Conservation (phyloP, 2,113 vertebrate genomes). For the Phoenicopterus ruber region DNA sequence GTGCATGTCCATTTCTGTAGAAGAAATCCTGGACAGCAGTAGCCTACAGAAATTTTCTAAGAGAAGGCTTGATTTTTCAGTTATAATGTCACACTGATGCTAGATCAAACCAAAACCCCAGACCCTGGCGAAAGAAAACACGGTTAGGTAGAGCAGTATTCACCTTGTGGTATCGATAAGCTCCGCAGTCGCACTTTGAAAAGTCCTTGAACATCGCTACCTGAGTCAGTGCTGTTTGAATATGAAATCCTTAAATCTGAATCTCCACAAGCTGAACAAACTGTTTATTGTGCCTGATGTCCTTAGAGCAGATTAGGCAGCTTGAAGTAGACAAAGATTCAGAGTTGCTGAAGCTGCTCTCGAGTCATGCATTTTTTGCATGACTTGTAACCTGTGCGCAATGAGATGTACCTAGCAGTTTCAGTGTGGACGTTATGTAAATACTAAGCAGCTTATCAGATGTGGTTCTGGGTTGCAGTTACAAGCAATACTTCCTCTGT, state of each 20-base stretch:
- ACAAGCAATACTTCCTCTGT: not conserved
- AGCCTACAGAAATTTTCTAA: not conserved
- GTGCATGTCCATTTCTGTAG: not conserved
- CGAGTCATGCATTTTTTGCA: not conserved
- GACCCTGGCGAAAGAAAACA: not conserved
- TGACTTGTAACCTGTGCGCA: not conserved
- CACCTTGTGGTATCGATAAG: not conserved
- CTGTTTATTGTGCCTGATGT: not conserved
- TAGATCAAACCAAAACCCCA: not conserved
- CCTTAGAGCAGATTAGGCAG: not conserved
- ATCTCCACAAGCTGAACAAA: not conserved
- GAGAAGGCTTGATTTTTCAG: not conserved
- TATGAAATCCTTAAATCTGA: not conserved
- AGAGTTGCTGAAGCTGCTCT: not conserved
- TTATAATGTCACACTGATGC: accelerated
- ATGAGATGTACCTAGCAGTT: not conserved
- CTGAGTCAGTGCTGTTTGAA: not conserved
- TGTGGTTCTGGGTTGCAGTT: not conserved
- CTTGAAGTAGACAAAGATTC: not conserved
- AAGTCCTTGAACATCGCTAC: not conserved
- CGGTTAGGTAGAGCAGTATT: not conserved
- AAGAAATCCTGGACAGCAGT: not conserved
- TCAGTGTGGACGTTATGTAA: not conserved
- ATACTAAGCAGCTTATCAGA: not conserved
- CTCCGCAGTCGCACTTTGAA: not conserved